phyloP scores from a whole-genome alignment of 2,797 vertebrate species.

The Cryptoblepharus egeriae region DNA sequence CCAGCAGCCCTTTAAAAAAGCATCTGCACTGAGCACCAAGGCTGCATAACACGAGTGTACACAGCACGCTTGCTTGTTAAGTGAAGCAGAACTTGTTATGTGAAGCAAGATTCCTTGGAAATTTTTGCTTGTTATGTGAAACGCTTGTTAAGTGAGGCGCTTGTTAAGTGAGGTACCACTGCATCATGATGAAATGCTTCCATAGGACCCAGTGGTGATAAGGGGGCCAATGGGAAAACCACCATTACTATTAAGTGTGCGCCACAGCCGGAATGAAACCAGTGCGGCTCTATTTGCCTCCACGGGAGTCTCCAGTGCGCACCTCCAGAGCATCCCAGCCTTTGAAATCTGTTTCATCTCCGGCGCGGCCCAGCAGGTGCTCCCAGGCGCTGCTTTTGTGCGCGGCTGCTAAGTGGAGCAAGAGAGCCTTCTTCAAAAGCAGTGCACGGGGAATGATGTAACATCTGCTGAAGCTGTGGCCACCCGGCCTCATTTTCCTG shows the following conservation, averaged over 20 bases:
- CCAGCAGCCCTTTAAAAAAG: too few species aligned
- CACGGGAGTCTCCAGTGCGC: neutral
- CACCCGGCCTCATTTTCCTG: neutral
- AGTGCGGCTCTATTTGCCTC: neutral
- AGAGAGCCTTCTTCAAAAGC: constrained; percentile 19
- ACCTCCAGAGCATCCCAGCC: neutral
- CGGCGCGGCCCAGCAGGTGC: neutral
- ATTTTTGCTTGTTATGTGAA: too few species aligned
- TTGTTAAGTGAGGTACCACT: too few species aligned
- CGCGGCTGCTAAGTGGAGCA: neutral
- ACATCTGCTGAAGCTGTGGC: constrained; percentile 20
- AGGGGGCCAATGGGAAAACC: too few species aligned
- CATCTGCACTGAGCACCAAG: too few species aligned
- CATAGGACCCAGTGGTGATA: too few species aligned
- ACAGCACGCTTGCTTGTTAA: too few species aligned
- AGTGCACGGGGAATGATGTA: neutral
- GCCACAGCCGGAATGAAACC: neutral
- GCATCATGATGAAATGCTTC: too few species aligned
- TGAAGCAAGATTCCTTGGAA: too few species aligned
- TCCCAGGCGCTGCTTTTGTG: neutral
- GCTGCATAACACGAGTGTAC: too few species aligned
- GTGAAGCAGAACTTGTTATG: too few species aligned
- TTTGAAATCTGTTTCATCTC: neutral
- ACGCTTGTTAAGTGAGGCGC: too few species aligned
- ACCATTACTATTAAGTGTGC: neutral